Evolutionary conservation across 2,888 invertebrate genomes (phyloP).

Genomic region (Hydroisotoma schaefferi): DNA sequence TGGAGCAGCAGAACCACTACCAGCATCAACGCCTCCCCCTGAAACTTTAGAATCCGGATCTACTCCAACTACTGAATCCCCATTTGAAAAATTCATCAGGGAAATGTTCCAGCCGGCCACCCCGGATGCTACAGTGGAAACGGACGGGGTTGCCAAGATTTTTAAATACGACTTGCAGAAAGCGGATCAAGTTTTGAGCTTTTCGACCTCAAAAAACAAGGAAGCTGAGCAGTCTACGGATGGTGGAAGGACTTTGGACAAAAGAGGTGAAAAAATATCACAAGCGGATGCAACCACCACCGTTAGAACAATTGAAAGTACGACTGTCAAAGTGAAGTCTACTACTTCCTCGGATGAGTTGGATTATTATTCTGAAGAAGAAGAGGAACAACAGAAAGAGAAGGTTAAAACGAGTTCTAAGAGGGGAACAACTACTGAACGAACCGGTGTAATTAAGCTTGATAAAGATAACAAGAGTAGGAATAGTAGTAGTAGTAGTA

Average conservation of each 20-base stretch:
- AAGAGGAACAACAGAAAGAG: too few species aligned
- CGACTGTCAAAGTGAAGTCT: not conserved
- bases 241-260: not conserved
- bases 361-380: too few species aligned
- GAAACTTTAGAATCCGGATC: not conserved
- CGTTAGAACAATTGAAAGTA: not conserved
- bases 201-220: not conserved
- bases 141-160: slow-evolving; percentile 5
- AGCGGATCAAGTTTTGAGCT: not conserved
- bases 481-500: not conserved
- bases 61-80: not conserved
- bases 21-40: not conserved
- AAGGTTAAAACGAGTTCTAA: too few species aligned
- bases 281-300: not conserved
- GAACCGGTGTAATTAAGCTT: too few species aligned
- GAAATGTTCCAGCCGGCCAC: not conserved
- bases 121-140: not conserved
- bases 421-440: too few species aligned
- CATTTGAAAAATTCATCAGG: not conserved
- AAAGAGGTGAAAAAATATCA: not conserved
- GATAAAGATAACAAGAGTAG: not conserved
- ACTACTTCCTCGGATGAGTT: not conserved
- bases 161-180: not conserved
- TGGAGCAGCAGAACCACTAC: not conserved
- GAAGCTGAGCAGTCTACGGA: too few species aligned